Base-by-base conservation (phyloP, 2,113 vertebrate genomes). In the Merops nubicus region DNA sequence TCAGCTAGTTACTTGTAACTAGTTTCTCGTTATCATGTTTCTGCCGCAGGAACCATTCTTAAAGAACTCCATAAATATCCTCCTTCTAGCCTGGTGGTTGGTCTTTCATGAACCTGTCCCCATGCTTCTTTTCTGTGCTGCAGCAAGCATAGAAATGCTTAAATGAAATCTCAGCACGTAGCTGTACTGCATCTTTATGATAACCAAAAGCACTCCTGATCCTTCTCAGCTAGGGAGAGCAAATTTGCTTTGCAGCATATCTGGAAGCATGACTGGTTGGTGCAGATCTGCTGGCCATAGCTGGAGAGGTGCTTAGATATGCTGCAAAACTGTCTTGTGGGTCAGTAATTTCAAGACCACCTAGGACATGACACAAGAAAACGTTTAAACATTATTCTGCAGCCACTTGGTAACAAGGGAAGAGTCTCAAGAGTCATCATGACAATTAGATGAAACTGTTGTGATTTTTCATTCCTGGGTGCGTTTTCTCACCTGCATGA, bases 401-500 rank as follows among this genome's bases (percentile, higher is more conserved):
- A 34, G 59, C 15, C 51, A 28, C 51, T 3, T 45, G 60, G 26
- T 57, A 14, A 23, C 11, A 56, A 50, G 31, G 42, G 31, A 38
- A 67, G n/a, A 51, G 13, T 17, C 10, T 20, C 3, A 23, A 26
- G 34, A n/a, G 8, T 1, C 0, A 31, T 11, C 9, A 11, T 3
- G 12, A 15, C 28, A 21, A 11, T 21, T 33, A 74, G 60, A 10
- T 15, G 10, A 56, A 33, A 18, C 13, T 3, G 10, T 13, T 19
- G 31, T 22, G 34, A 15, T 22, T 29, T 50, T 56, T 60, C 64
- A 26, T 45, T n/a, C 43, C 25, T 8, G 29, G 17, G 33, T 22
- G 33, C 4, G 0, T 8, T 12, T 15, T 43, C 40, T 31, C 9
- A 31, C 1, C 1, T 4, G 19, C 56, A 17, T 25, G 1, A 2